phyloP scores from a whole-genome alignment of 2,113 vertebrate species.

The Oxyruncus cristatus region DNA sequence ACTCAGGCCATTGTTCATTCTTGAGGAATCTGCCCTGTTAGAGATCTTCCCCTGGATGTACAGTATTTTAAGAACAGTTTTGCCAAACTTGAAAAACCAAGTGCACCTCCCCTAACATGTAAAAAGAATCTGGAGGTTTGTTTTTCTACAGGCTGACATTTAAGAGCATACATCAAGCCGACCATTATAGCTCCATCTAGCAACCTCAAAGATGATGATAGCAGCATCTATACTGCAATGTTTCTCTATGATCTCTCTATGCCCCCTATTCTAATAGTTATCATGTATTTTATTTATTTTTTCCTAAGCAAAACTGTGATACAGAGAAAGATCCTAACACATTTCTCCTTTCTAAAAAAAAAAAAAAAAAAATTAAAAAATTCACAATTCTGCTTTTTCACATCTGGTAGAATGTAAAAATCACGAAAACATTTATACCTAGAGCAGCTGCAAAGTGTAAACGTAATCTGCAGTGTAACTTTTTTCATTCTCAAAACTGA shows the following conservation, averaged over 20 bases:
- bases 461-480: background rate
- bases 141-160: background rate
- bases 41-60: background rate
- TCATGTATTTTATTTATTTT: background rate
- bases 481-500: background rate
- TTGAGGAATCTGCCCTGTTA: background rate
- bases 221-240: background rate
- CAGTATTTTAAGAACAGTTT: background rate
- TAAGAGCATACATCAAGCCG: background rate
- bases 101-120: background rate
- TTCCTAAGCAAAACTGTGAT: background rate
- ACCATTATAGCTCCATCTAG: background rate
- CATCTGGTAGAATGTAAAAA: background rate
- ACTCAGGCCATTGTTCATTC: background rate
- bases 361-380: background rate
- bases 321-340: background rate
- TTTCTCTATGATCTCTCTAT: background rate
- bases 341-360: background rate
- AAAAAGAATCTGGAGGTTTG: background rate
- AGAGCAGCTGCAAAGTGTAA: background rate
- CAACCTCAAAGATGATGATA: background rate
- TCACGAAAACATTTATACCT: background rate
- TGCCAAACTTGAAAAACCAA: background rate
- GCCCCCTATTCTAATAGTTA: background rate
- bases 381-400: background rate